Conservation (phyloP, 2,888 invertebrate species). For the Tolmerus cingulatus region DNA sequence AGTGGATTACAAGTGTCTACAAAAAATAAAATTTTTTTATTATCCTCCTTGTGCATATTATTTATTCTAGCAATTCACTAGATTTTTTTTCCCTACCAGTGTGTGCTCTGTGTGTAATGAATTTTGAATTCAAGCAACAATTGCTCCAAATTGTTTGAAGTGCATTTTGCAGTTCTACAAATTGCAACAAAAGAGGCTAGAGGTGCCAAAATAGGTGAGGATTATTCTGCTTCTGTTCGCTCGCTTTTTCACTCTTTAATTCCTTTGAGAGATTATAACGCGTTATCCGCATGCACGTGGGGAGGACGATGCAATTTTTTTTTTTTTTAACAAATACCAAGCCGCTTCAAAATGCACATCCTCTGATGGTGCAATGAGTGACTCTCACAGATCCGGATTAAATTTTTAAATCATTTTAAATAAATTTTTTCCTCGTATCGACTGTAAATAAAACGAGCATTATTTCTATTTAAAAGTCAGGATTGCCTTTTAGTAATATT, state of each 20-base stretch:
- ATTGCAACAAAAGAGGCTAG: not conserved
- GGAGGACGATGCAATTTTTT: not conserved
- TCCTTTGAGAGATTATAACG: not conserved
- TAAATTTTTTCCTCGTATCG: not conserved
- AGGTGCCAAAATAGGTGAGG: slow-evolving; percentile 2
- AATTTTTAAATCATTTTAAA: not conserved
- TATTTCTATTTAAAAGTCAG: not conserved
- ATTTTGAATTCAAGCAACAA: not conserved
- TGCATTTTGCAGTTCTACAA: not conserved
- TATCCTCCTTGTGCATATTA: not conserved
- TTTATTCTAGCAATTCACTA: not conserved
- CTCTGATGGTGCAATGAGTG: not conserved
- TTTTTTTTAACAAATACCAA: not conserved
- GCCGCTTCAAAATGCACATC: not conserved
- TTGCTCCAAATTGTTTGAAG: not conserved
- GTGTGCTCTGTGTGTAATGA: not conserved
- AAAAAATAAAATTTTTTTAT: not conserved
- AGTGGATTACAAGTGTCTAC: not conserved
- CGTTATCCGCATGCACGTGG: not conserved
- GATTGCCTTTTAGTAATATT: not conserved
- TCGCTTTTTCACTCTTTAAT: not conserved
- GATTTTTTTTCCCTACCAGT: not conserved
- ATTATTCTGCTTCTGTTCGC: not conserved
- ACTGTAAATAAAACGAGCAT: not conserved
- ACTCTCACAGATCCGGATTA: not conserved